phyloP scores from a whole-genome alignment of 2,113 vertebrate genomes.

The Microtus montanus region DNA sequence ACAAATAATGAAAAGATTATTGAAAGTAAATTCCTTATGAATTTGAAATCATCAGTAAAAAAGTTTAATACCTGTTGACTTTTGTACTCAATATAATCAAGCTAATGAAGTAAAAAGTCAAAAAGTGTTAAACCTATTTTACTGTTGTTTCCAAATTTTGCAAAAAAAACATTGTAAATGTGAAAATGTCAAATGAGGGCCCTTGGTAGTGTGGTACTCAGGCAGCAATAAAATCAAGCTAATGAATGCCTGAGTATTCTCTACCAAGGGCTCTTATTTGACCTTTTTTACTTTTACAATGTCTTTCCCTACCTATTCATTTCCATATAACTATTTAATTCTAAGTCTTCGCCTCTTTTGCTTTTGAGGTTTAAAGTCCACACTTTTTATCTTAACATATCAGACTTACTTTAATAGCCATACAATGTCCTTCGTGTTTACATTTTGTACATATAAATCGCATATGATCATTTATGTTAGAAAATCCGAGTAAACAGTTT shows the following conservation, averaged over 20 bases:
- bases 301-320: not conserved
- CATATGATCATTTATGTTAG: not conserved
- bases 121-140: too few relatives aligned
- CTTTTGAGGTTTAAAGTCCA: not conserved
- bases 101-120: too few relatives aligned
- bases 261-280: not conserved
- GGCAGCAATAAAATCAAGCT: too few relatives aligned
- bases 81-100: not conserved
- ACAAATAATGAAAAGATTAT: not conserved
- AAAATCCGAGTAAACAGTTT: not conserved
- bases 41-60: not conserved
- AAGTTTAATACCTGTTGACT: not conserved
- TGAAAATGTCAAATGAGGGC: too few relatives aligned
- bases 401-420: not conserved
- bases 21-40: not conserved
- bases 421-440: not conserved
- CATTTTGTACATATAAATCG: not conserved
- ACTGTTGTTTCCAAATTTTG: too few relatives aligned
- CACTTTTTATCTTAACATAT: not conserved
- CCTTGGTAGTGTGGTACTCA: too few relatives aligned
- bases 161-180: too few relatives aligned
- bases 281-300: not conserved
- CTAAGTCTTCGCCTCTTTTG: constrained; percentile 9
- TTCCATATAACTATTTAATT: not conserved
- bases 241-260: not conserved